Base-by-base conservation (phyloP, 2,888 invertebrate genomes). In the Drosophila tripunctata region DNA sequence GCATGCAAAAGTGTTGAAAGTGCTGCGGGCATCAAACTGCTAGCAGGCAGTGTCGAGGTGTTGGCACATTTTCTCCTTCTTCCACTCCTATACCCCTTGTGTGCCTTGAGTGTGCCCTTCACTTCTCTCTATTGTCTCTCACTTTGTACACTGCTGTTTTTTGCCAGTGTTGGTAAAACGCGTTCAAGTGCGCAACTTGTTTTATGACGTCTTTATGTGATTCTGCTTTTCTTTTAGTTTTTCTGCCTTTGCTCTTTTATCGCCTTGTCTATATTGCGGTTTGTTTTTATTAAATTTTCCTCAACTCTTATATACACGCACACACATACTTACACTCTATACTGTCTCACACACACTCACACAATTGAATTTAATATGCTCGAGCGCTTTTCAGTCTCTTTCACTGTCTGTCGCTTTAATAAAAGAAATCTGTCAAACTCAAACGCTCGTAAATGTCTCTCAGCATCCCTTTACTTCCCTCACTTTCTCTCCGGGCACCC, bases 351-450 rank as follows among this genome's bases (percentile, higher is more conserved):
- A 22, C 24, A 30, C 8, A 55, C 27, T 14, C 0, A 62, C 41
- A 40, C 51, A 65, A 66, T 71, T 69, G 67, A 36, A 65, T 75
- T 77, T 67, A 31, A 67, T 77, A 69, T 82, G 82, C 75, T 75
- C 66, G 71, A 67, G 57, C 64, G 79, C 51, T 70, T 71, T 58
- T 48, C 67, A 63, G 66, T 63, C 58, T 54, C 67, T 74, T 65
- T 51, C 58, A 56, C 66, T 77, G 65, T 66, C 75, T 77, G 79
- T 75, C 72, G 79, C 62, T 82, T 66, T 77, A 82, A 85, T 79
- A 81, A 79, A 84, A 77, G 72, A 84, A 82, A 84, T 84, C 82
- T 84, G 85, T 84, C 84, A 84, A 84, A 84, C 74, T 84, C 78
- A 80, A 78, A 72, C 63, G 78, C 78, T 87, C 78, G 85, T 84